Conservation (phyloP, 2,113 vertebrate species). For the Eurystomus gularis region DNA sequence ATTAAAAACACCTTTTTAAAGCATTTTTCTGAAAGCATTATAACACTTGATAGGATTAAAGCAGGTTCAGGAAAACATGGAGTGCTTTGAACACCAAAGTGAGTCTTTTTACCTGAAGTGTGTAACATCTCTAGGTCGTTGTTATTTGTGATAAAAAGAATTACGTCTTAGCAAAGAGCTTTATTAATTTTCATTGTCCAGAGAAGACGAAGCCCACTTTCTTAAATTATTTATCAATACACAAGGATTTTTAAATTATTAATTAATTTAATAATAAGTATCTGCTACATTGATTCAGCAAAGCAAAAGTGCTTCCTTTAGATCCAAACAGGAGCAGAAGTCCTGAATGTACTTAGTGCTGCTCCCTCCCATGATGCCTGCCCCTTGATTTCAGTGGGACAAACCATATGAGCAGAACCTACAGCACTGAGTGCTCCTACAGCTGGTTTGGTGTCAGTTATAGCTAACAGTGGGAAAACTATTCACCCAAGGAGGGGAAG, state of each 20-base stretch:
- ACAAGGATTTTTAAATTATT: background rate
- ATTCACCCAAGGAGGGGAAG: background rate
- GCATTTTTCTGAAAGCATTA: background rate
- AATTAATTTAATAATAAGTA: background rate
- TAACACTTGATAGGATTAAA: background rate
- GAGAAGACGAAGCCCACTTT: background rate
- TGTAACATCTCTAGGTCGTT: background rate
- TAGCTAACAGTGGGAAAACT: background rate
- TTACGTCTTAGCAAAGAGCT: background rate
- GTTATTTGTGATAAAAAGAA: background rate
- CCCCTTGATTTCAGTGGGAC: background rate
- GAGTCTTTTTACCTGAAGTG: background rate
- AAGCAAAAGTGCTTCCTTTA: background rate
- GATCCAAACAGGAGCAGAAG: background rate
- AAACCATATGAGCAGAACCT: background rate
- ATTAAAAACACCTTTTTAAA: background rate
- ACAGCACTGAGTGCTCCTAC: background rate
- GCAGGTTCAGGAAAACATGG: background rate
- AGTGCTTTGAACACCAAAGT: background rate
- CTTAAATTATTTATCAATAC: constrained; percentile 29
- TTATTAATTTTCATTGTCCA: background rate
- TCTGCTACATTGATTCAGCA: background rate
- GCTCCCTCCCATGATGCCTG: background rate
- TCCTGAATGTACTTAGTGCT: background rate
- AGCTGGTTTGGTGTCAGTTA: background rate